These are phyloP conservation scores for Brachynemurus nebulosus DNA, from an alignment of 2,888 invertebrate species.

Conservation along the genomic window DNA sequence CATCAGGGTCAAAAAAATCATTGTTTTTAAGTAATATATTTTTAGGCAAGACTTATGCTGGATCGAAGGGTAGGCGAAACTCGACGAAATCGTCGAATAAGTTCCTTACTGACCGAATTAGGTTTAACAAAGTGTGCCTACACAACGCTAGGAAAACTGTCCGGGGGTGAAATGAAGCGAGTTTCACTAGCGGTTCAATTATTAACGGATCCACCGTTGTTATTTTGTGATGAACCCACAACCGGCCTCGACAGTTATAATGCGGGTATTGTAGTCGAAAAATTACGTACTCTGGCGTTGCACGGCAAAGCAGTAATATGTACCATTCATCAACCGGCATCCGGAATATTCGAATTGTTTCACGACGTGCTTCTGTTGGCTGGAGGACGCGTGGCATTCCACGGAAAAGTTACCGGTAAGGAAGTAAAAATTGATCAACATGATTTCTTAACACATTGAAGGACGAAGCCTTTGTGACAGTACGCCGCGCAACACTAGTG, in stretches of 20 bases:
- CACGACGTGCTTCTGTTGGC: conserved; percentile 65
- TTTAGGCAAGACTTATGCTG: conserved; percentile 64
- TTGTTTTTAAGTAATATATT: conserved; percentile 8
- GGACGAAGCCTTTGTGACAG: too few relatives aligned
- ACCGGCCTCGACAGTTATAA: conserved; percentile 85
- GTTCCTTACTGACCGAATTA: conserved; percentile 44
- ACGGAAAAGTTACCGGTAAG: conserved; percentile 67
- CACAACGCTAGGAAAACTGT: conserved; percentile 60
- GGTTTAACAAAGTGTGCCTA: conserved; percentile 57
- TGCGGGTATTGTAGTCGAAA: conserved; percentile 65
- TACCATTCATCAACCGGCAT: conserved; percentile 85
- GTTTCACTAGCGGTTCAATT: conserved; percentile 77
- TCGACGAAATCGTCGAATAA: conserved; percentile 28
- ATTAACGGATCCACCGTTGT: conserved; percentile 71
- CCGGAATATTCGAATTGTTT: conserved; percentile 71
- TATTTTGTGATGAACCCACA: conserved; percentile 91
- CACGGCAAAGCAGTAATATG: conserved; percentile 69
- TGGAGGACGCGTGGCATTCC: conserved; percentile 62
- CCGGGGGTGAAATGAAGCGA: conserved; percentile 81
- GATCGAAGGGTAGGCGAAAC: conserved; percentile 37
- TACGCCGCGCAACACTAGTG: too few relatives aligned
- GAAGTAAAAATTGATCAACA: too few relatives aligned
- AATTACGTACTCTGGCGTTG: conserved; percentile 46
- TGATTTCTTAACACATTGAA: too few relatives aligned
- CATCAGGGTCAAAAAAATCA: background rate